A percentile compares a stretch with the other conserved stretches of the same genome.
Conservation (phyloP, 2,888 invertebrate genomes). For the Silvanus unidentatus region DNA sequence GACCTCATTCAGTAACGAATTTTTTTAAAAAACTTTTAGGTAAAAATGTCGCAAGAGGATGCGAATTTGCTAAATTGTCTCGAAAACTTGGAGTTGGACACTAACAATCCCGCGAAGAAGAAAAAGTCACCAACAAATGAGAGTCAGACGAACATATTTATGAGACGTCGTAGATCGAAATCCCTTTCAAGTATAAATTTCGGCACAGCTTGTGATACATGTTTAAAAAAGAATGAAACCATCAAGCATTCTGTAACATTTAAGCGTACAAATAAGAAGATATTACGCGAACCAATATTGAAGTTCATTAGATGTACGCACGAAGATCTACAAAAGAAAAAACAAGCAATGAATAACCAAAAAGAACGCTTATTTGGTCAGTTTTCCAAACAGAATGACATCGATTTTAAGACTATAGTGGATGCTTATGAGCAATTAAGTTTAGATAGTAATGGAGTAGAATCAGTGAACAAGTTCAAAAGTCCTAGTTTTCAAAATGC, state of each 20-base stretch:
- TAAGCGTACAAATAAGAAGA: constrained; percentile 41
- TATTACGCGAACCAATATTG: constrained; percentile 54
- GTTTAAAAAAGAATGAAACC: constrained; percentile 29
- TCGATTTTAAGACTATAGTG: constrained; percentile 43
- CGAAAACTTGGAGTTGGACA: constrained; percentile 42
- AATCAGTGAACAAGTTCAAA: constrained; percentile 23
- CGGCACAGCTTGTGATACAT: constrained; percentile 34
- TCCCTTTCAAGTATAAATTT: constrained; percentile 42
- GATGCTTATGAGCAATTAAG: constrained; percentile 43
- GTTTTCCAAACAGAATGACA: constrained; percentile 29
- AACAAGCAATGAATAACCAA: constrained; percentile 9
- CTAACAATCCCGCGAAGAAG: constrained; percentile 16
- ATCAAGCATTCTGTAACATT: constrained; percentile 37
- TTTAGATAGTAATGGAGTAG: constrained; percentile 30
- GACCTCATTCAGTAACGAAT: constrained; percentile 19
- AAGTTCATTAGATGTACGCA: constrained; percentile 46
- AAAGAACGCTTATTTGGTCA: constrained; percentile 38
- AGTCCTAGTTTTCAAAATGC: constrained; percentile 36
- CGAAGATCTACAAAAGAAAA: constrained; percentile 15
- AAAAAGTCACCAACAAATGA: constrained; percentile 10
- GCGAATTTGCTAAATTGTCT: constrained; percentile 36
- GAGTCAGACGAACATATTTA: constrained; percentile 36
- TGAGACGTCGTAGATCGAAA: constrained; percentile 40
- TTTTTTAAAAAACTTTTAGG: constrained; percentile 14
- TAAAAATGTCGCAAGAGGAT: constrained; percentile 43